A percentile compares a stretch with the other conserved stretches of the same genome.
These are phyloP conservation scores for Hypomecis punctinalis DNA, from an alignment of 2,888 invertebrate genomes.

Conservation along the genomic window DNA sequence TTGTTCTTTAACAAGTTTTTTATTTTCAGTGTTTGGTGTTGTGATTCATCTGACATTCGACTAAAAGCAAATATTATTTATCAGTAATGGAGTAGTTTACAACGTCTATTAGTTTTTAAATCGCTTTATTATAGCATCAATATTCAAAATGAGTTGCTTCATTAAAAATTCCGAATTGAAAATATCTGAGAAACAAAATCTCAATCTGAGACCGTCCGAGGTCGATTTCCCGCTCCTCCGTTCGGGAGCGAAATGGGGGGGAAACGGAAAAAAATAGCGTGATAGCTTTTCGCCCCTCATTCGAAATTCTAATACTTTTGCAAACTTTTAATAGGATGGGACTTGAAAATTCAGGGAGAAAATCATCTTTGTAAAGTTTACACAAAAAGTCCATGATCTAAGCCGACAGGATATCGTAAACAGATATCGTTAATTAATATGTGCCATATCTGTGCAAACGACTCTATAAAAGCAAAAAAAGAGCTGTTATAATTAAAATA, in stretches of 20 bases:
- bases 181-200: slow-evolving; percentile 28
- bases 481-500: slow-evolving; percentile 27
- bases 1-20: slow-evolving; percentile 17
- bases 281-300: slow-evolving; percentile 82
- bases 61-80: slow-evolving; percentile 6
- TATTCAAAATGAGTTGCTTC: slow-evolving; percentile 22
- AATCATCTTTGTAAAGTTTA: slow-evolving; percentile 69
- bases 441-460: slow-evolving; percentile 9
- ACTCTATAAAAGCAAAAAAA: slow-evolving; percentile 15
- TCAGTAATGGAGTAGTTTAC: slow-evolving; percentile 9
- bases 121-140: slow-evolving; percentile 6
- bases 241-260: slow-evolving; percentile 52
- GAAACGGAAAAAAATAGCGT: slow-evolving; percentile 72
- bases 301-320: slow-evolving; percentile 82
- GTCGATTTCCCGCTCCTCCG: slow-evolving; percentile 33
- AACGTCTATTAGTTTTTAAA: slow-evolving; percentile 17
- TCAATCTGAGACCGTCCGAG: slow-evolving; percentile 25
- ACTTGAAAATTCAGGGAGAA: slow-evolving; percentile 80
- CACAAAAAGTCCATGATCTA: slow-evolving; percentile 42
- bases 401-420: slow-evolving; percentile 17
- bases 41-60: slow-evolving; percentile 18
- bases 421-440: slow-evolving; percentile 18
- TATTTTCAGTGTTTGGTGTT: slow-evolving; percentile 8
- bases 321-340: slow-evolving; percentile 84
- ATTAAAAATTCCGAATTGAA: slow-evolving; percentile 25